These are phyloP conservation scores for Neopipo cinnamomea DNA, from an alignment of 2,113 vertebrate genomes.

Conservation along the genomic window DNA sequence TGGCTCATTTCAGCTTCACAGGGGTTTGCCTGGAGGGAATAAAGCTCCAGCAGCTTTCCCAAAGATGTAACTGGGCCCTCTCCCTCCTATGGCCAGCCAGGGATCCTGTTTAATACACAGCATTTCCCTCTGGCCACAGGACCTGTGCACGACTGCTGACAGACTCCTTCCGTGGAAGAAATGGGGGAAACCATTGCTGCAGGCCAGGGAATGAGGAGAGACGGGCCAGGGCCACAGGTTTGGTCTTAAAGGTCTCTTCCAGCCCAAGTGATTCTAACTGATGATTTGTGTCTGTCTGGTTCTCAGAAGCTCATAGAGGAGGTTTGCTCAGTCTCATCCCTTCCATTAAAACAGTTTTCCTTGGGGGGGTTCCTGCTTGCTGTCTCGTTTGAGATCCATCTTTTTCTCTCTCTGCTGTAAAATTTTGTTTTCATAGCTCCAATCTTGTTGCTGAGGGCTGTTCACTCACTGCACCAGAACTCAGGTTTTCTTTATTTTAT, in stretches of 20 bases:
- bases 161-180: background rate
- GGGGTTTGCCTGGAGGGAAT: background rate
- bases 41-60: background rate
- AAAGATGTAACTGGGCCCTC: background rate
- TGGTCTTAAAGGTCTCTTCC: background rate
- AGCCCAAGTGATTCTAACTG: background rate
- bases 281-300: background rate
- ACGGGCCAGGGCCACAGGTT: background rate
- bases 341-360: background rate
- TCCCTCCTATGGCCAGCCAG: background rate
- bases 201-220: background rate
- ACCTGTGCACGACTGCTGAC: fast-evolving
- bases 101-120: background rate
- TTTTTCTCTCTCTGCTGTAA: background rate
- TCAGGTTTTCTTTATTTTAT: background rate
- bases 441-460: background rate
- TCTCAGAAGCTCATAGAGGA: background rate
- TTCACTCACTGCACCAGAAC: background rate
- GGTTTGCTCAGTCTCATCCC: background rate
- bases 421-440: background rate
- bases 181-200: background rate
- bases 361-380: background rate
- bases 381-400: background rate
- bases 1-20: background rate
- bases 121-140: background rate